Evolutionary conservation across 2,113 vertebrate genomes (phyloP).

Genomic region (Rhagologus leucostigma): DNA sequence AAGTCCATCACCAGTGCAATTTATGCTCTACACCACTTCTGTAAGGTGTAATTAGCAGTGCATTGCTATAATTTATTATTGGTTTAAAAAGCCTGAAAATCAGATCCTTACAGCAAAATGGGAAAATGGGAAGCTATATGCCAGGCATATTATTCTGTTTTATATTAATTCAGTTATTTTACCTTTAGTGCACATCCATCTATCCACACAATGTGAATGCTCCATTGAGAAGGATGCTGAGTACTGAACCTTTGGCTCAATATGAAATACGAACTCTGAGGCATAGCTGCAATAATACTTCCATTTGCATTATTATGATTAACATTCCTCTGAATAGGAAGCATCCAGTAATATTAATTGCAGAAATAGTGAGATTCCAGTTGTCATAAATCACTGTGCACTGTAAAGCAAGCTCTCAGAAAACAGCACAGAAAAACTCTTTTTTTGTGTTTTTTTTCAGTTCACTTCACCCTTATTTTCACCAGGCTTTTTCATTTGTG

Average conservation of each 20-base stretch:
- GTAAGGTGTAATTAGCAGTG: constrained; percentile 68
- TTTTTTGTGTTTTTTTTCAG: not conserved
- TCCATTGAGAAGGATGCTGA: constrained; percentile 21
- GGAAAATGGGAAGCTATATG: constrained; percentile 32
- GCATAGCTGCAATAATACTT: constrained; percentile 32
- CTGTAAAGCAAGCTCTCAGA: not conserved
- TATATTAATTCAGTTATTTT: constrained; percentile 34
- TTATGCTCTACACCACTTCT: constrained; percentile 50
- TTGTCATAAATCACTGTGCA: constrained; percentile 33
- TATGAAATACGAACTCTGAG: constrained; percentile 38
- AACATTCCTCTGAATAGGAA: constrained; percentile 23
- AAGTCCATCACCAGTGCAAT: constrained; percentile 40
- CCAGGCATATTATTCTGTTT: not conserved
- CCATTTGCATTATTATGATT: constrained; percentile 55
- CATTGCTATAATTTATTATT: constrained; percentile 69
- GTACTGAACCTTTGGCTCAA: constrained; percentile 25
- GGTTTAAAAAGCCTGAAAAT: constrained; percentile 65
- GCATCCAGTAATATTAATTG: constrained; percentile 53
- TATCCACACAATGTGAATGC: not conserved
- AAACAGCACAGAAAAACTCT: not conserved
- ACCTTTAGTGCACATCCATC: constrained; percentile 17
- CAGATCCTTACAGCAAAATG: constrained; percentile 34
- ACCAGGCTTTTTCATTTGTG: constrained; percentile 5
- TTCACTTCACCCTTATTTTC: constrained; percentile 21
- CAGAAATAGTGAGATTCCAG: constrained; percentile 36